Evolutionary conservation across 2,888 invertebrate species (phyloP).

Genomic region (Oscheius sp.): DNA sequence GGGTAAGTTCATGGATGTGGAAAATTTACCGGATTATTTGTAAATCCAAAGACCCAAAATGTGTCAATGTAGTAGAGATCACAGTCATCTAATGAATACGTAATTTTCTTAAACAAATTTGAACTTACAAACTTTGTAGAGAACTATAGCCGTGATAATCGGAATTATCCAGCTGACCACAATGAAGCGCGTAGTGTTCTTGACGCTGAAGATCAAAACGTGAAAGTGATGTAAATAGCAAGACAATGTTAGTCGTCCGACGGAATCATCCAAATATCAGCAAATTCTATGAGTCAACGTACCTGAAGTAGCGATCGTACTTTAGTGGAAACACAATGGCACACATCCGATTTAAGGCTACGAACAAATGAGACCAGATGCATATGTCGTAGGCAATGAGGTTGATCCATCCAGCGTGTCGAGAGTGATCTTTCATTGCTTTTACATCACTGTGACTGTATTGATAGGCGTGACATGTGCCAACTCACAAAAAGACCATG

Average conservation of each 20-base stretch:
- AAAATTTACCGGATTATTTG: conserved; percentile 5
- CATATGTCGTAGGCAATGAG: conserved; percentile 35
- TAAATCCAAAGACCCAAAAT: conserved; percentile 22
- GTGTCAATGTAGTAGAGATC: conserved; percentile 21
- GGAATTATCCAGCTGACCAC: conserved; percentile 26
- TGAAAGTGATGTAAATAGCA: too few relatives aligned
- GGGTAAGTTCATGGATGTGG: too few relatives aligned
- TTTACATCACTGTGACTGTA: conserved; percentile 3
- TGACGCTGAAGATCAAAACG: conserved; percentile 14
- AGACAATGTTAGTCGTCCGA: too few relatives aligned
- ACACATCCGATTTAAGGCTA: conserved; percentile 34
- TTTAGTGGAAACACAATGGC: conserved; percentile 34
- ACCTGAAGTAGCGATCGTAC: conserved; percentile 34
- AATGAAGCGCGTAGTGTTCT: conserved; percentile 22
- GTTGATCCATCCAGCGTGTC: conserved; percentile 33
- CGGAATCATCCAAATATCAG: background rate
- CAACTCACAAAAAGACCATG: conserved; percentile 38
- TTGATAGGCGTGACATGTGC: background rate
- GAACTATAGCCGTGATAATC: conserved; percentile 24
- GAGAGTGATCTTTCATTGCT: conserved; percentile 8
- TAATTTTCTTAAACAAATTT: background rate
- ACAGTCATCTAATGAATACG: conserved; percentile 22
- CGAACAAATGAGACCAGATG: conserved; percentile 34
- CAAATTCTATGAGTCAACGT: background rate
- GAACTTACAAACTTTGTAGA: conserved; percentile 29